These are phyloP conservation scores for Thymelicus sylvestris DNA, from an alignment of 2,888 invertebrate genomes.

Conservation along the genomic window DNA sequence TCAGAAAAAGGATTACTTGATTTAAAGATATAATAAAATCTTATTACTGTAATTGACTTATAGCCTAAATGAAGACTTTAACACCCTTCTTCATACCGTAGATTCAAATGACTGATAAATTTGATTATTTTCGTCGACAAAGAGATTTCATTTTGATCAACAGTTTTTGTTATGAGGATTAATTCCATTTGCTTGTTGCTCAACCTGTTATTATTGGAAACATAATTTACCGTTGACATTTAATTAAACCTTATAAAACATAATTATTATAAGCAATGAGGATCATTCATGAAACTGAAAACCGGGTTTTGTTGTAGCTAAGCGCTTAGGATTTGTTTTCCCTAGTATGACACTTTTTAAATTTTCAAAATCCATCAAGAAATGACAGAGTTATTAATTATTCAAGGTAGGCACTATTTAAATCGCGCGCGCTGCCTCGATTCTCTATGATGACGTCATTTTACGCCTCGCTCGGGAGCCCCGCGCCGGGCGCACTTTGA, in stretches of 20 bases:
- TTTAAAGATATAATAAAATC: slow-evolving; percentile 6
- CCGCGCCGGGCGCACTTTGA: too few relatives aligned
- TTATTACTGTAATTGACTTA: slow-evolving; percentile 54
- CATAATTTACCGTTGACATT: not conserved
- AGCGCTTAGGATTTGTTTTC: too few relatives aligned
- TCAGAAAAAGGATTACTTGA: slow-evolving; percentile 7
- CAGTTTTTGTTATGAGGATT: slow-evolving; percentile 73
- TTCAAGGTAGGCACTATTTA: too few relatives aligned
- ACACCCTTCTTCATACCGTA: slow-evolving; percentile 72
- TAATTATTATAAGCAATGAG: not conserved
- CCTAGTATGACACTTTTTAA: too few relatives aligned
- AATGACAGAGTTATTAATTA: too few relatives aligned
- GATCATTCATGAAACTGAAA: too few relatives aligned
- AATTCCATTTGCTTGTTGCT: slow-evolving; percentile 64
- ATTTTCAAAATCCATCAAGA: too few relatives aligned
- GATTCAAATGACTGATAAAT: slow-evolving; percentile 81
- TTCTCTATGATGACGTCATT: too few relatives aligned
- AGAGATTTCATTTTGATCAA: slow-evolving; percentile 82
- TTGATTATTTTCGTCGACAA: slow-evolving; percentile 78
- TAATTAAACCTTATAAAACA: not conserved
- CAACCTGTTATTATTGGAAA: slow-evolving; percentile 8
- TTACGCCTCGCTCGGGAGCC: too few relatives aligned
- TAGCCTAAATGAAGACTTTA: slow-evolving; percentile 57
- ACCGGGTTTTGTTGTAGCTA: too few relatives aligned
- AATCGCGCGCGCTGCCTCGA: too few relatives aligned